Evolutionary conservation across 1,140 invertebrate species (phyloP), one percentile per base, ranked within the genome.

Genomic region (Drosophila punjabiensis): DNA sequence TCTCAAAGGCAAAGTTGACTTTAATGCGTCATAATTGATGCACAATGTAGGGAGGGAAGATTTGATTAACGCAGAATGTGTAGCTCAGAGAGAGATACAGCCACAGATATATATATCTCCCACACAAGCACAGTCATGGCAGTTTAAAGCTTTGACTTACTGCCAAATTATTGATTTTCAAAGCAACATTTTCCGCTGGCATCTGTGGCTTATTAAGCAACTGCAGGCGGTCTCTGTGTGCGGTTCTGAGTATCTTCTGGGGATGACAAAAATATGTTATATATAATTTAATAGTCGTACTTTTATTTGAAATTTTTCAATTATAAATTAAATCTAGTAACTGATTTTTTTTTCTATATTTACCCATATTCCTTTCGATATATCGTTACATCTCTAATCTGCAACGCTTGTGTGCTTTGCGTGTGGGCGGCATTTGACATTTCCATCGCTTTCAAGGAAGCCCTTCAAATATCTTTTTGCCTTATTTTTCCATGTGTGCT

Each of bases 391-490:
- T 37, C 33, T 6, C 33, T 39, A 24, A 56, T 16, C 5, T 16
- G 18, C 3, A 18, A 33, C 30, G 30, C 41, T 65, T 39, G 4
- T 61, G 20, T 30, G 33, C 35, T 53, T 13, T 61, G 35, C 56
- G 20, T 70, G 68, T 73, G 61, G 74, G 60, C 48, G 73, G 67
- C 50, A 77, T 43, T 71, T 71, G 64, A 69, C 68, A 68, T 71
- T 69, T 53, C 65, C 65, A 48, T 69, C 68, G 68, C 50, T 83
- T 81, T 89, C 78, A 66, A 79, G 82, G 86, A 90, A 90, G 67
- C 86, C 86, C 86, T 90, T 91, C 86, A 90, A 90, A 82, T 82
- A 73, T 91, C 81, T 90, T 89, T 86, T 90, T 90, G 87, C 86
- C 82, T 82, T 78, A 90, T 90, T 90, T 89, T 80, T 56, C 63